Conservation (phyloP, 1,140 invertebrate genomes). For the Drosophila sp. region DNA sequence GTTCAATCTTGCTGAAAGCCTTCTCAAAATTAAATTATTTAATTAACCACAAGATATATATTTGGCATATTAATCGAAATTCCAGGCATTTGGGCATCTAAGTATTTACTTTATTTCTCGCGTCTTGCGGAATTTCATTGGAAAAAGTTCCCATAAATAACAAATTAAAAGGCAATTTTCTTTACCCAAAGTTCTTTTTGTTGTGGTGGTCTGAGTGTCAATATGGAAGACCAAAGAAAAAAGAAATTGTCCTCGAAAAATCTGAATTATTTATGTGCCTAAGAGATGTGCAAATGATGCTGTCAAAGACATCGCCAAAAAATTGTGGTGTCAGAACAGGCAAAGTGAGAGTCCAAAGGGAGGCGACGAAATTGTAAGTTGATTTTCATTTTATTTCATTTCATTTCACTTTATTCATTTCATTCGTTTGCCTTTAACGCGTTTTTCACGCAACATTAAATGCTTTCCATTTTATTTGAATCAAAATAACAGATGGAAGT, state of each 20-base stretch:
- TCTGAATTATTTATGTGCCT: slow-evolving; percentile 56
- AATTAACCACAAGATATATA: slow-evolving; percentile 38
- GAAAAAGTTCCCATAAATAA: slow-evolving; percentile 21
- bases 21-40: slow-evolving; percentile 16
- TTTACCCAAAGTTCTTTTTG: background rate
- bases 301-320: slow-evolving; percentile 36
- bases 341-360: background rate
- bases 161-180: slow-evolving; percentile 67
- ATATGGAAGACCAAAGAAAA: slow-evolving; percentile 20
- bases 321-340: background rate
- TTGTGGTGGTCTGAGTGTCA: background rate
- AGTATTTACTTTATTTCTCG: slow-evolving; percentile 55
- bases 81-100: slow-evolving; percentile 48
- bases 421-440: slow-evolving; percentile 49
- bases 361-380: slow-evolving; percentile 24
- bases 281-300: slow-evolving; percentile 58
- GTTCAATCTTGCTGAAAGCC: background rate
- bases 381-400: slow-evolving; percentile 45
- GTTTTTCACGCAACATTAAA: slow-evolving; percentile 72
- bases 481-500: slow-evolving; percentile 41
- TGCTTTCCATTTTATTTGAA: slow-evolving; percentile 39
- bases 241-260: slow-evolving; percentile 30
- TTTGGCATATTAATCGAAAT: slow-evolving; percentile 71
- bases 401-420: slow-evolving; percentile 36
- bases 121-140: slow-evolving; percentile 23